Conservation (phyloP, 2,888 invertebrate genomes). For the Willowsia nigromaculata region DNA sequence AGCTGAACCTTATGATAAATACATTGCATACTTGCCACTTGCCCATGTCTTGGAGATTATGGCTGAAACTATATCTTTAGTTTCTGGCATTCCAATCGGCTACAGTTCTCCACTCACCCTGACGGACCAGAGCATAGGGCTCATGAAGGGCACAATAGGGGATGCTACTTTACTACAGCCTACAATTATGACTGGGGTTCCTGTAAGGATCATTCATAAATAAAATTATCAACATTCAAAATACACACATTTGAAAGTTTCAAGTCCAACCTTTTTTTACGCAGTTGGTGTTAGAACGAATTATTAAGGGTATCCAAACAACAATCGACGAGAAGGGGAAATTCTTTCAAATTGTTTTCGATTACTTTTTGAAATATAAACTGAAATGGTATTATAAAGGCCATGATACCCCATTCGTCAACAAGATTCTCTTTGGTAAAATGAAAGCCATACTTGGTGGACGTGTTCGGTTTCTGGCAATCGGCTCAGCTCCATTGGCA, state of each 20-base stretch:
- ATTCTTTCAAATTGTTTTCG: constrained; percentile 91
- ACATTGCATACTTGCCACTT: constrained; percentile 97
- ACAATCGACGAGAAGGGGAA: constrained; percentile 91
- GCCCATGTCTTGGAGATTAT: constrained; percentile 98
- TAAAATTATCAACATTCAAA: neutral
- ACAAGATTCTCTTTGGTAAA: constrained; percentile 82
- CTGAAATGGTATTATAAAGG: constrained; percentile 90
- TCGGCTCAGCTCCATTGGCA: constrained; percentile 94
- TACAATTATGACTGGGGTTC: constrained; percentile 97
- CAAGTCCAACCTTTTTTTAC: constrained; percentile 81
- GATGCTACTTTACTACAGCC: constrained; percentile 95
- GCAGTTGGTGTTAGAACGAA: constrained; percentile 93
- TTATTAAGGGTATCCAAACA: constrained; percentile 97
- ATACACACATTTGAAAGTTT: neutral
- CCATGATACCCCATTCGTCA: constrained; percentile 86
- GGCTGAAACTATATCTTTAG: constrained; percentile 76
- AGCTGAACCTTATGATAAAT: constrained; percentile 84
- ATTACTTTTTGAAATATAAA: constrained; percentile 97
- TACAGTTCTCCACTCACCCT: constrained; percentile 97
- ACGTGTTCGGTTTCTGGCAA: constrained; percentile 84
- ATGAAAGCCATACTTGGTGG: constrained; percentile 92
- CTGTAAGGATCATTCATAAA: constrained; percentile 80
- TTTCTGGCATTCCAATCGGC: constrained; percentile 82
- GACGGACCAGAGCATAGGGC: constrained; percentile 95
- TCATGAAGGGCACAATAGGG: constrained; percentile 95